phyloP scores from a whole-genome alignment of 2,797 vertebrate species.

The Takifugu ocellatus region DNA sequence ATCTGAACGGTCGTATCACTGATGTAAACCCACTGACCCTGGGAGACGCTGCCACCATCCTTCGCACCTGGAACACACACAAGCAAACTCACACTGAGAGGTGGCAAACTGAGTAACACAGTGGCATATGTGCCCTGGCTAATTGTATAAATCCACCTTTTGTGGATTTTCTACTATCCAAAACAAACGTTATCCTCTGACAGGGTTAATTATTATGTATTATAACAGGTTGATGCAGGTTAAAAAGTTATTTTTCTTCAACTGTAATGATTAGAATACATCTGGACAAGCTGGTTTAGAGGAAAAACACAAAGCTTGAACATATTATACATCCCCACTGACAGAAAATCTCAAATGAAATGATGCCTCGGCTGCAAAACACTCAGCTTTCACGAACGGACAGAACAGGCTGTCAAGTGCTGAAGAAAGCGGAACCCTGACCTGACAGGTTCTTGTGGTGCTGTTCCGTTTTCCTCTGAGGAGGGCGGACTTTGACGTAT shows the following conservation, averaged over 20 bases:
- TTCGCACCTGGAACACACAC: slow-evolving; percentile 76
- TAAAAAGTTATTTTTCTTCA: too few relatives aligned
- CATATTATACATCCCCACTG: too few relatives aligned
- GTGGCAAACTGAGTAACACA: too few relatives aligned
- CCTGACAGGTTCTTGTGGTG: slow-evolving; percentile 83
- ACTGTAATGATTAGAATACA: too few relatives aligned
- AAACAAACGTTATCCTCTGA: too few relatives aligned
- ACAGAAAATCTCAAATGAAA: slow-evolving; percentile 12
- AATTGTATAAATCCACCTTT: too few relatives aligned
- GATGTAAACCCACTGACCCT: slow-evolving; percentile 92
- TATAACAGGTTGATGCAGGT: too few relatives aligned
- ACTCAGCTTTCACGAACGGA: not conserved
- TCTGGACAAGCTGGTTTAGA: too few relatives aligned
- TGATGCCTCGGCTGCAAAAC: slow-evolving; percentile 15
- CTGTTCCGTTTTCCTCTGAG: slow-evolving; percentile 80
- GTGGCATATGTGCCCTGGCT: too few relatives aligned
- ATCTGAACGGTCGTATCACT: slow-evolving; percentile 91
- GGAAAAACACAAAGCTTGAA: too few relatives aligned
- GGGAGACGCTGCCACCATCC: slow-evolving; percentile 74
- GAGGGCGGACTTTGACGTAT: slow-evolving; percentile 89
- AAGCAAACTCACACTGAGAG: not conserved
- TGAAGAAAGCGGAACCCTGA: slow-evolving; percentile 38
- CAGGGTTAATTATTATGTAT: too few relatives aligned
- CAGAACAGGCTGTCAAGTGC: not conserved
- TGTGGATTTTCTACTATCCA: too few relatives aligned